Evolutionary conservation across 2,797 vertebrate genomes (phyloP).

Genomic region (Linurgus olivaceus): DNA sequence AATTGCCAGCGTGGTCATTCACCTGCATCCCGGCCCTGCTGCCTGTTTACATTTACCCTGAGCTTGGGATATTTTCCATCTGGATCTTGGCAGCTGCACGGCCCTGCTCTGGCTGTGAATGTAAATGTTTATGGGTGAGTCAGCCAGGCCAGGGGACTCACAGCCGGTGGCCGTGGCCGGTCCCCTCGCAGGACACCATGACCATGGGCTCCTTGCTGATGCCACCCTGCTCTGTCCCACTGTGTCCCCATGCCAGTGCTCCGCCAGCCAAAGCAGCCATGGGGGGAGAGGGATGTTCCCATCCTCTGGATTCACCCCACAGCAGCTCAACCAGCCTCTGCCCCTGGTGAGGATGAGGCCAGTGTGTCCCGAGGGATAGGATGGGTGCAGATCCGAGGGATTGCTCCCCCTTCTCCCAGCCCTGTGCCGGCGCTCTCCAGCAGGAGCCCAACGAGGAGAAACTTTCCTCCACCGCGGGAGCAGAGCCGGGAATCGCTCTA

Average conservation of each 20-base stretch:
- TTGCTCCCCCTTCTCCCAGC: not conserved
- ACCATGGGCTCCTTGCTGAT: rapidly evolving
- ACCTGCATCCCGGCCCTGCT: not conserved
- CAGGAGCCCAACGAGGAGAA: not conserved
- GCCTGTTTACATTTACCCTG: not conserved
- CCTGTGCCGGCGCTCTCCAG: not conserved
- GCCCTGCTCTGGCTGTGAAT: not conserved
- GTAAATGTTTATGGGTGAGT: constrained; percentile 10
- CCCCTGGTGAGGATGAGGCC: rapidly evolving
- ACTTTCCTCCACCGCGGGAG: not conserved
- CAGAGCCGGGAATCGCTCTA: not conserved
- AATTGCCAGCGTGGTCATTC: not conserved
- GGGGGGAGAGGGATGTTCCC: not conserved
- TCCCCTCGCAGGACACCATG: not conserved
- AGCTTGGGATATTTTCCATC: constrained; percentile 24
- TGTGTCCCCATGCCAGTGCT: rapidly evolving
- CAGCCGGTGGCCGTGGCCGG: rapidly evolving
- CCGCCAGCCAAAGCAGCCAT: not conserved
- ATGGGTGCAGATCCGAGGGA: rapidly evolving
- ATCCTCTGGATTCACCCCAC: not conserved
- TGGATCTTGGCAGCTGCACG: not conserved
- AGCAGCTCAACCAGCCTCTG: not conserved
- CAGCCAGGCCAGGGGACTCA: not conserved
- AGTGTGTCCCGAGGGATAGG: rapidly evolving
- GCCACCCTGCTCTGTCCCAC: not conserved